A percentile compares a stretch with the other conserved stretches of the same genome.
Conservation (phyloP, 2,888 invertebrate species). For the Eupithecia tripunctaria region DNA sequence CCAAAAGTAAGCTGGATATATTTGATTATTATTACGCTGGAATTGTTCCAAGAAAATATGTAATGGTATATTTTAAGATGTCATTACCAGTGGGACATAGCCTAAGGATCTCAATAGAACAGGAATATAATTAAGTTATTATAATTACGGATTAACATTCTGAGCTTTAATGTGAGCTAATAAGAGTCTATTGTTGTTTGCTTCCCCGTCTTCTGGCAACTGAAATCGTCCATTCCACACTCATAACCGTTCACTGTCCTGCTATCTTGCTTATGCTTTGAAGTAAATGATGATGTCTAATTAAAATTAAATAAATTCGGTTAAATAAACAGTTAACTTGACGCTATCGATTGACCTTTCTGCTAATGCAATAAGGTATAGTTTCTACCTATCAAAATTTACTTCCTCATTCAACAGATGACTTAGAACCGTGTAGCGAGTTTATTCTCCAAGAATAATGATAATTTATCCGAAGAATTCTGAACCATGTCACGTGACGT, state of each 20-base stretch:
- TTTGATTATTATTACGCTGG: neutral
- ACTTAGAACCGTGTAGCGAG: constrained; percentile 50
- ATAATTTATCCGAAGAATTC: constrained; percentile 35
- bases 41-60: neutral
- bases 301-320: constrained; percentile 48
- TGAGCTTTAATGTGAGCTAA: constrained; percentile 55
- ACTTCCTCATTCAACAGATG: constrained; percentile 56
- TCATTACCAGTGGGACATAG: constrained; percentile 35
- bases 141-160: constrained; percentile 58
- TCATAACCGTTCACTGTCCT: constrained; percentile 69
- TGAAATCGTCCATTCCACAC: constrained; percentile 78
- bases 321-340: constrained; percentile 40
- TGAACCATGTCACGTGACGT: constrained; percentile 30
- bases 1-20: neutral
- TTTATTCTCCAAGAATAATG: constrained; percentile 46
- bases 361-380: constrained; percentile 44
- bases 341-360: constrained; percentile 47
- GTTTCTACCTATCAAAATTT: constrained; percentile 64
- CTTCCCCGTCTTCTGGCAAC: constrained; percentile 80
- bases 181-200: constrained; percentile 60
- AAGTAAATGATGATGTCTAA: constrained; percentile 67
- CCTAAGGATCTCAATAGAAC: constrained; percentile 48
- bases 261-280: constrained; percentile 52
- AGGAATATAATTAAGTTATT: constrained; percentile 66
- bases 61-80: constrained; percentile 18